Conservation (phyloP, 2,888 invertebrate genomes). For the Melipona bicolor region DNA sequence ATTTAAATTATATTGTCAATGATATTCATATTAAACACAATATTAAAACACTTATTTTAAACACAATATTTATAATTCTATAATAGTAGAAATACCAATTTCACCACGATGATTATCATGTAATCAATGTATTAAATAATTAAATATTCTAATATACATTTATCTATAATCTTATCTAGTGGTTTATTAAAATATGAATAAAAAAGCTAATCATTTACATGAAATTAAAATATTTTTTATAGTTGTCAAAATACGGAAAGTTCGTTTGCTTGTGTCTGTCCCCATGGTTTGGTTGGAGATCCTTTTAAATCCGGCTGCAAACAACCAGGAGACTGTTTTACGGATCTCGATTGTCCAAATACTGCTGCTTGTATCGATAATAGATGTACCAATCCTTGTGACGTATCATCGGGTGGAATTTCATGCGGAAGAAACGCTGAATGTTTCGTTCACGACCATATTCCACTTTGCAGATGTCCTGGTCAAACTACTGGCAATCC, state of each 20-base stretch:
- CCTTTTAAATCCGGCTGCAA: conserved; percentile 90
- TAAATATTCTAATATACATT: no score
- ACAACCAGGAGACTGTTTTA: conserved; percentile 92
- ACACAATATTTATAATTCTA: no score
- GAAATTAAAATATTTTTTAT: conserved; percentile 50
- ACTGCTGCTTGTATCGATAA: conserved; percentile 91
- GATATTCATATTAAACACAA: no score
- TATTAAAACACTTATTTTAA: no score
- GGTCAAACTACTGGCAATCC: conserved; percentile 91
- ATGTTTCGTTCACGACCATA: conserved; percentile 89
- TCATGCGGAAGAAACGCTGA: conserved; percentile 91
- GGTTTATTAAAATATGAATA: no score
- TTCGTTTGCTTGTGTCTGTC: conserved; percentile 91
- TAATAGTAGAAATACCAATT: no score
- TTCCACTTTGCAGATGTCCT: conserved; percentile 90
- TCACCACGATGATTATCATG: no score
- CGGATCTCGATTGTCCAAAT: conserved; percentile 91
- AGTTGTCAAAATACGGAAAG: conserved; percentile 92
- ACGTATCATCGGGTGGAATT: conserved; percentile 85
- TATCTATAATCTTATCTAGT: no score
- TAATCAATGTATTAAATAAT: no score
- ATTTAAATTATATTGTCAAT: background rate
- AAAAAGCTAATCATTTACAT: no score
- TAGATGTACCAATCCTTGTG: conserved; percentile 92
- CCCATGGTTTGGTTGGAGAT: conserved; percentile 92